Base-by-base conservation (phyloP, 2,888 invertebrate species). In the Lymantria monacha region DNA sequence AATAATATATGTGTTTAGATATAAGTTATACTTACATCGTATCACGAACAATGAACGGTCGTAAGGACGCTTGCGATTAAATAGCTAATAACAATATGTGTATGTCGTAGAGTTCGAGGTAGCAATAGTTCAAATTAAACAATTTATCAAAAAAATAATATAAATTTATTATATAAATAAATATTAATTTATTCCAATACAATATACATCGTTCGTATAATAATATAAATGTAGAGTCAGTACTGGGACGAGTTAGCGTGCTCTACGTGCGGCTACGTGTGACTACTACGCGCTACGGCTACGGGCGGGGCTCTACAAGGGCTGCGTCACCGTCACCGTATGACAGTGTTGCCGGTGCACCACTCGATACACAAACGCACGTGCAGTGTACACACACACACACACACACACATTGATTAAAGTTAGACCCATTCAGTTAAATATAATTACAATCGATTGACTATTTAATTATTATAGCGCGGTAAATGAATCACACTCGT, bases 81-180 rank as follows among this genome's bases (percentile, higher is more conserved):
- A 22, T 22, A 22, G 22, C 22, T 22, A 22, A 22, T 22, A 2
- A 3, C 5, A 3, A 22, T 22, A 22, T 22, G n/a, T n/a, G n/a
- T n/a, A n/a, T 22, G 22, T 22, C 22, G 22, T 22, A 5, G 22
- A 22, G 5, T n/a, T 22, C 22, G 5, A 5, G 22, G 5, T 22
- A 22, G 22, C 22, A 5, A 22, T 22, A 10, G 33, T 8, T 33
- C 3, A 44, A 42, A 48, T 48, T 48, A 48, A 57, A 48, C 44
- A 49, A 49, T 37, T 40, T 9, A 7, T 2, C 2, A 41, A 42
- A 30, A 9, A 42, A 30, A 43, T 5, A 42, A 43, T 51, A 51
- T 44, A 51, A 14, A 49, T 51, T 53, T 57, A 59, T 62, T 55
- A 46, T 42, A 52, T 46, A 42, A 50, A 51, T 56, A 50, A 43